Conservation (phyloP, 2,888 invertebrate genomes). For the Homarus gammarus region DNA sequence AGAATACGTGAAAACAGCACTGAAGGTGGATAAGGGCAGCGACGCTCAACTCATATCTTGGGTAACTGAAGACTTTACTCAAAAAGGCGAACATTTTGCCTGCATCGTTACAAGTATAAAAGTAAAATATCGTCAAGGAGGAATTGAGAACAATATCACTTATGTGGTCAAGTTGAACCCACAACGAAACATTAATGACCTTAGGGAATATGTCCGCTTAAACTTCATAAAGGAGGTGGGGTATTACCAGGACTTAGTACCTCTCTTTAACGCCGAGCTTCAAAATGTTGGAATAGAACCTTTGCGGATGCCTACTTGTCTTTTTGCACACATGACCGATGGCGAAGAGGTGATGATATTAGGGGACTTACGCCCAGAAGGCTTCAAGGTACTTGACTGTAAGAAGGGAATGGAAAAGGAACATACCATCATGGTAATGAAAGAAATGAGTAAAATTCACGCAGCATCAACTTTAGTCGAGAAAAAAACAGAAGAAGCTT, state of each 20-base stretch:
- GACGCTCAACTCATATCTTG: too few relatives aligned
- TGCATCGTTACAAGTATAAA: too few relatives aligned
- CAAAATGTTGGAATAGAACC: background rate
- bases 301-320: conserved; percentile 22
- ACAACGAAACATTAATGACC: too few relatives aligned
- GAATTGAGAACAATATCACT: too few relatives aligned
- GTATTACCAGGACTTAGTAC: conserved; percentile 31
- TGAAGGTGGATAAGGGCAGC: too few relatives aligned
- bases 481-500: background rate
- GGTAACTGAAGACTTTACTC: too few relatives aligned
- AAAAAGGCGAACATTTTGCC: too few relatives aligned
- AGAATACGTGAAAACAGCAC: too few relatives aligned
- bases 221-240: conserved; percentile 55
- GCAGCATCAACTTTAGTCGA: conserved; percentile 39
- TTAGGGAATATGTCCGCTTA: too few relatives aligned
- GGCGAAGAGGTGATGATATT: conserved; percentile 27
- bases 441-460: conserved; percentile 56
- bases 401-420: conserved; percentile 39
- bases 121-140: too few relatives aligned
- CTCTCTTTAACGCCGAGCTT: conserved; percentile 23
- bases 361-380: conserved; percentile 27
- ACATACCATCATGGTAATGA: conserved; percentile 41
- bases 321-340: background rate
- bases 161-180: too few relatives aligned
- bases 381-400: conserved; percentile 44